Evolutionary conservation across 2,113 vertebrate species (phyloP).

Genomic region (Passer montanus): DNA sequence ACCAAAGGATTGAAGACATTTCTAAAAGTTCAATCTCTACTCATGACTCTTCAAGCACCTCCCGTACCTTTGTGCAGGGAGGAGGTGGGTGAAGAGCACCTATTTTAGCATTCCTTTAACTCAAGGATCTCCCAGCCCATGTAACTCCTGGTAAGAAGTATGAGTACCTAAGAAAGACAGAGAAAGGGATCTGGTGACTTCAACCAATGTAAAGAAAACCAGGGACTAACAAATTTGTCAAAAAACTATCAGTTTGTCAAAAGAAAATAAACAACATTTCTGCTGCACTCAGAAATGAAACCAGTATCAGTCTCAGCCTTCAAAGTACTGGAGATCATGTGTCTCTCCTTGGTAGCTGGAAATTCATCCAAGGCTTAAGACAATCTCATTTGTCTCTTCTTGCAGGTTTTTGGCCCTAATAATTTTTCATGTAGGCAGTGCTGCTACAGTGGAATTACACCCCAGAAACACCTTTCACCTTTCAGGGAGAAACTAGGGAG

Average conservation of each 20-base stretch:
- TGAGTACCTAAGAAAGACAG: neutral
- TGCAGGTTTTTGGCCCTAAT: neutral
- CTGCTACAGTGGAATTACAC: neutral
- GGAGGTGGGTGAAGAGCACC: neutral
- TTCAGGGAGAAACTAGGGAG: neutral
- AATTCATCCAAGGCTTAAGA: neutral
- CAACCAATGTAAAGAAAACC: neutral
- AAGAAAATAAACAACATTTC: slow-evolving; percentile 17
- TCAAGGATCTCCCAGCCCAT: neutral
- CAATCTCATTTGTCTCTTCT: neutral
- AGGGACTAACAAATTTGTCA: slow-evolving; percentile 31
- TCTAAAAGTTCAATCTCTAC: neutral
- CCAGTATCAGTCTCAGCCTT: neutral
- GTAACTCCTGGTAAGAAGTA: neutral
- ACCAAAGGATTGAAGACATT: neutral
- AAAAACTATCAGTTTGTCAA: slow-evolving; percentile 5
- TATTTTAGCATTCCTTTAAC: neutral
- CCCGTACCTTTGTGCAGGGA: neutral
- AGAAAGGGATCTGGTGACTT: neutral
- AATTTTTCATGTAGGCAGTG: neutral
- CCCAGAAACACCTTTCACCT: neutral
- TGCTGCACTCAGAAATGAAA: slow-evolving; percentile 11
- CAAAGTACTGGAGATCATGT: neutral
- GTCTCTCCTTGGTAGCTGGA: slow-evolving; percentile 29
- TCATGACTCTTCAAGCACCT: neutral